Conservation (phyloP, 2,888 invertebrate species). For the Nomada hirtipes region DNA sequence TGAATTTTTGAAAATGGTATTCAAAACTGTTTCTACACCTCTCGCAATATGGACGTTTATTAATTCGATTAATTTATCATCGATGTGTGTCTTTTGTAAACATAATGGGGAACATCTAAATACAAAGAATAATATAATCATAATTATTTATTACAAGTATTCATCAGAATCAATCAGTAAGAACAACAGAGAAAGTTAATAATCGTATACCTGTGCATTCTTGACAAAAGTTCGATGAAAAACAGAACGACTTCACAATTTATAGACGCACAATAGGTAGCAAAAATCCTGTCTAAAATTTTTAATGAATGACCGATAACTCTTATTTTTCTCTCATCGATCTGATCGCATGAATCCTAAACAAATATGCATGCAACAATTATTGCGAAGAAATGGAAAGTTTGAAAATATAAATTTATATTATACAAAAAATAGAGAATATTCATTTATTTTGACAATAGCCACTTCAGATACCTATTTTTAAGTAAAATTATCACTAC, state of each 20-base stretch:
- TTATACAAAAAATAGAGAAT: no score
- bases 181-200: no score
- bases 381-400: no score
- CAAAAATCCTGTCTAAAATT: conserved; percentile 76
- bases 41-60: conserved; percentile 63
- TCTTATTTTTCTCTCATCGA: conserved; percentile 71
- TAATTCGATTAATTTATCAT: conserved; percentile 62
- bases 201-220: conserved; percentile 64
- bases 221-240: conserved; percentile 69
- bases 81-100: conserved; percentile 42
- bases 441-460: no score
- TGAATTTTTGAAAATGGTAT: conserved; percentile 62
- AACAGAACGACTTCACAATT: conserved; percentile 62
- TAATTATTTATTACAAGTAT: not conserved
- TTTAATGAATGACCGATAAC: conserved; percentile 74
- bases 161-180: not conserved
- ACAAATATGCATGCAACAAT: conserved; percentile 8
- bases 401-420: no score
- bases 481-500: no score
- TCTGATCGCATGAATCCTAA: conserved; percentile 65
- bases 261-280: conserved; percentile 69
- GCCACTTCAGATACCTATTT: no score
- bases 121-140: not conserved
- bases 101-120: conserved; percentile 54
- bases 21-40: conserved; percentile 63